These are phyloP conservation scores for Bubo blakistoni DNA, from an alignment of 2,113 vertebrate species.

Conservation along the genomic window DNA sequence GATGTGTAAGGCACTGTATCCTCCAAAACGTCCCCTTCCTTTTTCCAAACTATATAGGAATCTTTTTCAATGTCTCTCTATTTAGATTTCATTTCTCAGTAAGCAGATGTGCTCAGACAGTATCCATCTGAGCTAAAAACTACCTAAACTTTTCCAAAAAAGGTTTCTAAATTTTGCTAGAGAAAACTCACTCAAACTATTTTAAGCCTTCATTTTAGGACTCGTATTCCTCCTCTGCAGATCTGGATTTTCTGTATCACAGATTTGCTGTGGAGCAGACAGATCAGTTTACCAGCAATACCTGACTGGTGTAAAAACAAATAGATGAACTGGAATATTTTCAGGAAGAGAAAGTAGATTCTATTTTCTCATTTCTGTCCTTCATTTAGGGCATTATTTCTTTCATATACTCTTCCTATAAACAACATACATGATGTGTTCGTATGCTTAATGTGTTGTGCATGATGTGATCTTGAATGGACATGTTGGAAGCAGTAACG, in stretches of 20 bases:
- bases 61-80: neutral
- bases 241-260: neutral
- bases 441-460: neutral
- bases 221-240: neutral
- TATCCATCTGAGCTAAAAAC: neutral
- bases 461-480: neutral
- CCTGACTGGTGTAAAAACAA: neutral
- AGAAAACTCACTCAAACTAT: neutral
- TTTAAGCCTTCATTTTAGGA: neutral
- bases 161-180: neutral
- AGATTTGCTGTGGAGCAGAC: neutral
- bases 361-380: neutral
- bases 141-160: neutral
- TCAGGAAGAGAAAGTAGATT: neutral
- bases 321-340: neutral
- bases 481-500: neutral
- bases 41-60: neutral
- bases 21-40: neutral
- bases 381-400: neutral
- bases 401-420: neutral
- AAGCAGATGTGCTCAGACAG: neutral
- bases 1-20: neutral
- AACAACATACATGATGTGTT: neutral
- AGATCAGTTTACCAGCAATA: conserved; percentile 11
- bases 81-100: neutral